Percentiles rank a stretch among this genome's conserved stretches.
Conservation (phyloP, 2,797 vertebrate genomes). For the Lutjanus campechanus region DNA sequence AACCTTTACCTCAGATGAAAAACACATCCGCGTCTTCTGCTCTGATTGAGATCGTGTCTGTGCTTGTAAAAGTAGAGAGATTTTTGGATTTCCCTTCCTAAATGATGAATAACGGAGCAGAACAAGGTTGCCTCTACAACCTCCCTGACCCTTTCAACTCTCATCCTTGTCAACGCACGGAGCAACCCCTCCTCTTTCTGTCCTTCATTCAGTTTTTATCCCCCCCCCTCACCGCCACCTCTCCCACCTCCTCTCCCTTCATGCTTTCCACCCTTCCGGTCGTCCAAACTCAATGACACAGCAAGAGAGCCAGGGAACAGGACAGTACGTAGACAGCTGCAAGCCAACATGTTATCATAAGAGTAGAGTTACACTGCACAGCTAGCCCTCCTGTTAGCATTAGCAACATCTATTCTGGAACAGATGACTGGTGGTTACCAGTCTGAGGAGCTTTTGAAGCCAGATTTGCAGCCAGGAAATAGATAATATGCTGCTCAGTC, state of each 20-base stretch:
- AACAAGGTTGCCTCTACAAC: conserved; percentile 45
- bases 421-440: conserved; percentile 27
- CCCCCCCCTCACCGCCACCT: background rate
- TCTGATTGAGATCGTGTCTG: conserved; percentile 37
- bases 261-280: conserved; percentile 70
- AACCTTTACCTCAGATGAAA: conserved; percentile 65
- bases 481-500: background rate
- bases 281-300: conserved; percentile 84
- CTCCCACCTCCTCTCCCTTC: conserved; percentile 11
- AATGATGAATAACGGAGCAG: conserved; percentile 33
- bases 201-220: conserved; percentile 77
- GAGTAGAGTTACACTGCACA: conserved; percentile 77
- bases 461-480: conserved; percentile 1
- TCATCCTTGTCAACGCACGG: conserved; percentile 52
- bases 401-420: conserved; percentile 67
- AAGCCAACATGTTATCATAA: conserved; percentile 78
- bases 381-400: conserved; percentile 70
- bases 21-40: conserved; percentile 23
- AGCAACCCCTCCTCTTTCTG: conserved; percentile 55
- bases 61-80: background rate
- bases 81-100: background rate
- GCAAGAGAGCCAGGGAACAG: conserved; percentile 75
- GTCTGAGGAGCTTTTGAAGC: conserved; percentile 1
- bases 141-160: conserved; percentile 55
- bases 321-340: conserved; percentile 80